Base-by-base conservation (phyloP, 2,113 vertebrate genomes). In the Melanotaenia duboulayi region DNA sequence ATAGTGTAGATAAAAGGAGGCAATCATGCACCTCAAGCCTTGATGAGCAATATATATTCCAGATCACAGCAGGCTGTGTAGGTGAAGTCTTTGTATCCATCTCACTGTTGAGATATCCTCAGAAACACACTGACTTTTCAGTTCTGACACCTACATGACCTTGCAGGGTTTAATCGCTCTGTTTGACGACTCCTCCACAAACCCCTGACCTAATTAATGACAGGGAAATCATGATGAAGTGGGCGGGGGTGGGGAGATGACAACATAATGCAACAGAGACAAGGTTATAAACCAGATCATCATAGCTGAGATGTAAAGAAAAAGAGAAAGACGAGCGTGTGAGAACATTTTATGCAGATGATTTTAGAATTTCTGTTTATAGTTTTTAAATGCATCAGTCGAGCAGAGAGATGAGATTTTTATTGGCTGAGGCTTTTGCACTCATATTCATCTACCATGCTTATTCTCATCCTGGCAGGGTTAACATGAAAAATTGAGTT, bases 181-280 rank as follows among this genome's bases (percentile, higher is more conserved):
- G 19, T 72, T 63, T 60, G 66, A 76, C 63, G 67, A 61, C 64
- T 79, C 52, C 61, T 63, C 46, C 61, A 59, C 52, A 44, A 79
- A 62, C 22, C 46, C 7, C 60, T 87, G 80, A 88, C 80, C 74
- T 77, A 62, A 90, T 89, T 84, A 85, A 46, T 35, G 42, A 69
- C 52, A 79, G 74, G 50, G 55, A 75, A 65, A 85, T 78, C 46
- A 68, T 74, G 80, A 78, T 65, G 56, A 70, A 79, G 76, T 66
- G 19, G 44, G 20, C 16, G 63, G 71, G 65, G 46, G 46, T 11
- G 22, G 23, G 44, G 64, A 51, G 73, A 52, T 61, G 16, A 58
- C 28, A 60, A 19, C 3, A 39, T 69, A 70, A 86, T 75, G 57
- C 59, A 60, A 82, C n/a, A 70, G 57, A 75, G 72, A 77, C 78